A percentile compares a stretch with the other conserved stretches of the same genome.
These are phyloP conservation scores for Diadophis punctatus DNA, from an alignment of 2,113 vertebrate species.

Conservation along the genomic window DNA sequence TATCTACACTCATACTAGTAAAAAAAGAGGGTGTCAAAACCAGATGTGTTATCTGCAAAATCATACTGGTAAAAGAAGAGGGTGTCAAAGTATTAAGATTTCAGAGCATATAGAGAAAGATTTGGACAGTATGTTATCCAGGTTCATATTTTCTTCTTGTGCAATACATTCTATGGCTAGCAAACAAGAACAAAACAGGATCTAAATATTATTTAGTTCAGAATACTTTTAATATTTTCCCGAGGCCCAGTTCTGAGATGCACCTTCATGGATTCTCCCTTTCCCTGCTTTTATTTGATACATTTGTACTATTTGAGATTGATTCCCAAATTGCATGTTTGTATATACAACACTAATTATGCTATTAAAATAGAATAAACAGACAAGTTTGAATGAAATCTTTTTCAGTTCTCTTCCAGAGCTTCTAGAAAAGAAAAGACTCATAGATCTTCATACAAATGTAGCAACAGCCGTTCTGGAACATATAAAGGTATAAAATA, in stretches of 20 bases:
- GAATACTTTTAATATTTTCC: neutral
- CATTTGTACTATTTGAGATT: neutral
- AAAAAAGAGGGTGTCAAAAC: neutral
- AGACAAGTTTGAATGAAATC: constrained; percentile 60
- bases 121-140: neutral
- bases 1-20: neutral
- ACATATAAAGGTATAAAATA: constrained; percentile 89
- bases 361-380: neutral
- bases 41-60: neutral
- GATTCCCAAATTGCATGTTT: neutral
- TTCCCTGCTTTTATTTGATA: neutral
- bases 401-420: constrained; percentile 90
- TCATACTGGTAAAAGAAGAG: neutral
- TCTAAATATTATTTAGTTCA: neutral
- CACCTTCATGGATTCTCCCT: neutral
- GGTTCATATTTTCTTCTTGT: neutral
- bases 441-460: constrained; percentile 97
- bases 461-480: constrained; percentile 95
- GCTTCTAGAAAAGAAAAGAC: constrained; percentile 94
- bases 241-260: neutral
- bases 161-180: neutral
- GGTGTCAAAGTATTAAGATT: neutral
- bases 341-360: neutral
- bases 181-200: neutral
- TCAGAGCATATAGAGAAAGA: neutral